These are phyloP conservation scores for Lamprotornis superbus DNA, from an alignment of 2,113 vertebrate genomes.

Conservation along the genomic window DNA sequence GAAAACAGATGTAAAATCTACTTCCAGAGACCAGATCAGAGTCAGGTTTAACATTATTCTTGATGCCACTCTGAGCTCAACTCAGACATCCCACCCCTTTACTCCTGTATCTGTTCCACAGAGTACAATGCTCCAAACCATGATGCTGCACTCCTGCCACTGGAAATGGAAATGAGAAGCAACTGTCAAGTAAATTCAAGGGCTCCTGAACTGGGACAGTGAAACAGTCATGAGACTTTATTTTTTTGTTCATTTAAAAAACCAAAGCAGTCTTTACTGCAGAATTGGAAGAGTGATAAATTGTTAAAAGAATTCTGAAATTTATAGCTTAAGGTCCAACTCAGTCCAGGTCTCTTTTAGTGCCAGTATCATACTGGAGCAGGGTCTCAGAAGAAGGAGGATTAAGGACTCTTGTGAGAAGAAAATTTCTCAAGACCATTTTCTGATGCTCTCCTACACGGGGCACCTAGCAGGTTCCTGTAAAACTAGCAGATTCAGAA, in stretches of 20 bases:
- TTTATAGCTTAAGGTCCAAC: neutral
- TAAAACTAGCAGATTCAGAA: neutral
- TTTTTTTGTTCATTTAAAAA: neutral
- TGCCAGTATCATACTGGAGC: neutral
- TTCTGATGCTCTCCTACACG: neutral
- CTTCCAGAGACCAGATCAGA: neutral
- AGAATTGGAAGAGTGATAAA: neutral
- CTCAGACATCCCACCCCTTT: neutral
- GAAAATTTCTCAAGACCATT: neutral
- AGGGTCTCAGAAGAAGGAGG: neutral
- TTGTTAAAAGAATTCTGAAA: neutral
- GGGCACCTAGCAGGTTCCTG: neutral
- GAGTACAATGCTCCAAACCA: neutral
- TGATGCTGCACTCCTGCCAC: neutral
- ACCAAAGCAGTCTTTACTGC: neutral
- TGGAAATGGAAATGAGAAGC: neutral
- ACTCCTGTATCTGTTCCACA: fast-evolving
- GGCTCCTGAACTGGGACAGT: neutral
- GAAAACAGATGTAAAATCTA: neutral
- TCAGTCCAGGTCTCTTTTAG: neutral
- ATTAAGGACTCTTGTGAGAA: neutral
- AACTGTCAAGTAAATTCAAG: neutral
- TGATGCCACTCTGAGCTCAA: neutral
- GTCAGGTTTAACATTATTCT: neutral
- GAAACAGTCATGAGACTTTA: neutral